Evolutionary conservation across 2,888 invertebrate genomes (phyloP).

Genomic region (Tenthredo distinguenda): DNA sequence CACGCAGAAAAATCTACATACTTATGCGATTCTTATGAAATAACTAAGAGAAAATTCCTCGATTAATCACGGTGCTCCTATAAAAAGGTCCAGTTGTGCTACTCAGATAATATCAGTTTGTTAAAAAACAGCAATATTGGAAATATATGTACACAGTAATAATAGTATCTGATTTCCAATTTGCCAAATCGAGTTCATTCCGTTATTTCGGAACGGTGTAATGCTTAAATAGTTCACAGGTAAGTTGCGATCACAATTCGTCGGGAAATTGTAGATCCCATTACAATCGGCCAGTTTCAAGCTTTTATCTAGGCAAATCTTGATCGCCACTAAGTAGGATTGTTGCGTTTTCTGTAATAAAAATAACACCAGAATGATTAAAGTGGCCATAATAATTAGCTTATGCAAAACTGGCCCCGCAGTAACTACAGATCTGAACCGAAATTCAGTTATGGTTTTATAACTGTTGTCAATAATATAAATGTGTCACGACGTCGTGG

Average conservation of each 20-base stretch:
- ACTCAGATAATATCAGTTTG: no score
- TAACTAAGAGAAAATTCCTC: no score
- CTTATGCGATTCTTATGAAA: no score
- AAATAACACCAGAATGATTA: background rate
- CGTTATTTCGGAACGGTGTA: background rate
- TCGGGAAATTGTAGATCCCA: constrained; percentile 80
- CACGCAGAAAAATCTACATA: no score
- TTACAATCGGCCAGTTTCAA: constrained; percentile 85
- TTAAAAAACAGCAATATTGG: no score
- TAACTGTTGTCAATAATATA: background rate
- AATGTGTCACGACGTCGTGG: background rate
- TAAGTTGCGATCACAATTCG: constrained; percentile 82
- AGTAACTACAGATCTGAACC: background rate
- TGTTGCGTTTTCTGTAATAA: constrained; percentile 78
- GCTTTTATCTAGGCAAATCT: constrained; percentile 87
- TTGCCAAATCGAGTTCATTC: background rate
- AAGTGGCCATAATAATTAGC: no score
- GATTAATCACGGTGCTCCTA: no score
- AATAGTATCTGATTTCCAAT: background rate
- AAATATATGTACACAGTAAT: background rate
- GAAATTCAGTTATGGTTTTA: background rate
- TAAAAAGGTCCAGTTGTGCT: no score
- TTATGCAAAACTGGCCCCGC: no score
- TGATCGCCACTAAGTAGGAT: constrained; percentile 84
- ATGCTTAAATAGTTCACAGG: constrained; percentile 81